Percentiles rank a stretch among this genome's conserved stretches.
These are phyloP conservation scores for Pluvianellus socialis DNA, from an alignment of 2,113 vertebrate species.

Conservation along the genomic window DNA sequence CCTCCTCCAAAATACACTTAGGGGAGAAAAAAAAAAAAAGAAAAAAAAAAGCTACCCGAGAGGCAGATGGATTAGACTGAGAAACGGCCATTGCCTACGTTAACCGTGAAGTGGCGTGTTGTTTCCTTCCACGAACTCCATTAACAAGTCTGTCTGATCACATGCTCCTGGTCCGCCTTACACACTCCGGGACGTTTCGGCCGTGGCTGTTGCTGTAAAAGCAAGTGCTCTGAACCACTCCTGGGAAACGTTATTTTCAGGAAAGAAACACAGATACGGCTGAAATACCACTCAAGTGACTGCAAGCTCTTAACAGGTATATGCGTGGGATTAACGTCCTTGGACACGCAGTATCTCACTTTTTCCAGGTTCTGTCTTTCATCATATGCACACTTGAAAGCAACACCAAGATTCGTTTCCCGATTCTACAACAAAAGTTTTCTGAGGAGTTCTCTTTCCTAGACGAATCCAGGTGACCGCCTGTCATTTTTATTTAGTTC, in stretches of 20 bases:
- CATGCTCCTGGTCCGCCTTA: accelerated
- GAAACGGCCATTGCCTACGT: background rate
- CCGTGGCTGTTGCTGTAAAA: background rate
- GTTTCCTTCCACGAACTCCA: background rate
- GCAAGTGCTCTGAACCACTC: background rate
- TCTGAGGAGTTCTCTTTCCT: background rate
- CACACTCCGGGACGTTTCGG: background rate
- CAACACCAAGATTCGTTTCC: background rate
- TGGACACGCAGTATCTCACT: background rate
- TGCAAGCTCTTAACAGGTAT: background rate
- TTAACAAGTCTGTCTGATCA: background rate
- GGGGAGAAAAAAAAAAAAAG: no score
- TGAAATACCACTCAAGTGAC: background rate
- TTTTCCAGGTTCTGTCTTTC: background rate
- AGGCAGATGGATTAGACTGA: background rate
- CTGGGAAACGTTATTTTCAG: background rate
- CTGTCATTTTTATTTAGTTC: background rate
- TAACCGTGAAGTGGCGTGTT: background rate
- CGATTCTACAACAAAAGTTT: background rate
- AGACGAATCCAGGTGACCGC: background rate
- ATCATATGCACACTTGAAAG: background rate
- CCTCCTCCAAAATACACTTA: background rate
- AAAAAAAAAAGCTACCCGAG: background rate
- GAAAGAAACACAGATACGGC: background rate
- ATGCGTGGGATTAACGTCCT: background rate